Conservation (phyloP, 2,113 vertebrate species). For the Carassius auratus region DNA sequence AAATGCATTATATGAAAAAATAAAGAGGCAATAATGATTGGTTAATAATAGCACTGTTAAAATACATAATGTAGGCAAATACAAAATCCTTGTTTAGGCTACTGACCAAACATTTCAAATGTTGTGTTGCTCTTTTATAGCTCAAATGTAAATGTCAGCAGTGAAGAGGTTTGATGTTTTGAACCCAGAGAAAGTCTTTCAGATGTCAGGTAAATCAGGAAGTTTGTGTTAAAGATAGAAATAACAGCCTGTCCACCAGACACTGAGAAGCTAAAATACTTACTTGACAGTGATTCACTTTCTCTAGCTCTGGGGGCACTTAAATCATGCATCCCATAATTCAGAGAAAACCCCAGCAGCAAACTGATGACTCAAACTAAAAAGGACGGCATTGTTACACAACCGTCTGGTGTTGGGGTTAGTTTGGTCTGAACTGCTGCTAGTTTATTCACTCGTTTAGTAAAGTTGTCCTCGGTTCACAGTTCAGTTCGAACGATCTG, state of each 20-base stretch:
- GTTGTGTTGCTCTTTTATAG: neutral
- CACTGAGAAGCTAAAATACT: neutral
- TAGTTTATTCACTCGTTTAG: neutral
- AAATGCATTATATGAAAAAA: too few species aligned
- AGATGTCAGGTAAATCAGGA: too few species aligned
- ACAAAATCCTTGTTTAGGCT: too few species aligned
- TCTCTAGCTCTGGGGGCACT: neutral
- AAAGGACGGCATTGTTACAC: neutral
- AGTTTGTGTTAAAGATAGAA: constrained; percentile 22
- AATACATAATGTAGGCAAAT: too few species aligned
- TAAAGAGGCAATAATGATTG: too few species aligned
- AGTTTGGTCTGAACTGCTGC: neutral
- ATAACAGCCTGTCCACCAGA: neutral
- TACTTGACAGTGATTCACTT: constrained; percentile 1
- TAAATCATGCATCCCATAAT: constrained; percentile 21
- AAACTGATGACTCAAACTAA: constrained; percentile 21
- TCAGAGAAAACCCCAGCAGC: neutral
- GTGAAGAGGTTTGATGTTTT: neutral
- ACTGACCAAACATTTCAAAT: too few species aligned
- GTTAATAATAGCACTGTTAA: too few species aligned
- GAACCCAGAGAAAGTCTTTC: neutral
- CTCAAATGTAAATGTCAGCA: neutral
- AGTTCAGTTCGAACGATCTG: neutral
- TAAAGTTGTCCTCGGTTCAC: neutral
- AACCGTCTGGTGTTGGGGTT: constrained; percentile 9